phyloP scores from a whole-genome alignment of 2,113 vertebrate genomes.

The Zosterops borbonicus region DNA sequence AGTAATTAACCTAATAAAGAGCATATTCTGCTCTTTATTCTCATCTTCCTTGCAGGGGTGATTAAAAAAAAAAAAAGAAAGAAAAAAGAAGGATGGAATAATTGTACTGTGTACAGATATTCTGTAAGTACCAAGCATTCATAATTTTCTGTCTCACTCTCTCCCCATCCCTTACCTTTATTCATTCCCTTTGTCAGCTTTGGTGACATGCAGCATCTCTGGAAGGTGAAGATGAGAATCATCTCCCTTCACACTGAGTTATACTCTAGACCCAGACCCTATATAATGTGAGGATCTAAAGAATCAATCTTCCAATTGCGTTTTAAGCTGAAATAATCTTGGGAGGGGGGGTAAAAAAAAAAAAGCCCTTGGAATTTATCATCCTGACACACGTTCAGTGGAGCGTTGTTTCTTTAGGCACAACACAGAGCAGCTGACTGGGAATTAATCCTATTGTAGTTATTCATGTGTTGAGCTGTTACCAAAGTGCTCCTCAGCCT shows the following conservation, averaged over 20 bases:
- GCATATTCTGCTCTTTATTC: background rate
- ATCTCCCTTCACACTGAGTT: constrained; percentile 43
- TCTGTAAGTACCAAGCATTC: background rate
- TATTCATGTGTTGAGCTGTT: background rate
- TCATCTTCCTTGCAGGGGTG: background rate
- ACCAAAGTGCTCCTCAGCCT: background rate
- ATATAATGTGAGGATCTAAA: constrained; percentile 37
- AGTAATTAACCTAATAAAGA: constrained; percentile 53
- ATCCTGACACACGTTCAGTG: constrained; percentile 10
- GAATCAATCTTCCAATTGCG: too few species aligned
- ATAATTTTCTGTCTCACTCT: background rate
- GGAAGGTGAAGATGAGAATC: constrained; percentile 30
- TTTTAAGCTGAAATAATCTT: constrained; percentile 19
- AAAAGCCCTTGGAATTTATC: background rate
- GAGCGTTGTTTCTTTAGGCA: constrained; percentile 30
- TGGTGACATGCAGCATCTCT: background rate
- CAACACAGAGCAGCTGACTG: constrained; percentile 8
- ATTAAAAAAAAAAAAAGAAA: background rate
- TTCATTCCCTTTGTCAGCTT: background rate
- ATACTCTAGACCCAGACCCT: background rate
- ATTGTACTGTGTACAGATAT: background rate
- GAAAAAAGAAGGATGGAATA: background rate
- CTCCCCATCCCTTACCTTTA: background rate
- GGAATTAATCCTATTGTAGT: background rate
- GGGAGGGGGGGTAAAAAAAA: background rate